These are phyloP conservation scores for Asobara japonica DNA, from an alignment of 1,140 invertebrate genomes.

Conservation along the genomic window DNA sequence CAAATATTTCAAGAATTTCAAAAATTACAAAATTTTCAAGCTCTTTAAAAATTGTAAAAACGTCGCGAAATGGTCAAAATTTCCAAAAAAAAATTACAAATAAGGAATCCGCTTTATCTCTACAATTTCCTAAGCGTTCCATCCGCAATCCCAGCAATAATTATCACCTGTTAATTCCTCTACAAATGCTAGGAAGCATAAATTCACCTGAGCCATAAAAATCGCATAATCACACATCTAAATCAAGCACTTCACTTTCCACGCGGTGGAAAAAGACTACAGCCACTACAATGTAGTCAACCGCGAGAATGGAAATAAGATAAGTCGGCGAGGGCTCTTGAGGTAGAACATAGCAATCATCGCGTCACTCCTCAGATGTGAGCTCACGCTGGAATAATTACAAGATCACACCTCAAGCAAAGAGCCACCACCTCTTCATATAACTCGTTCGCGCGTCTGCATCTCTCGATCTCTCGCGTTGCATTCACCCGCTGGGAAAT, in stretches of 20 bases:
- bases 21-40: no score
- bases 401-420: constrained; percentile 40
- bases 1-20: no score
- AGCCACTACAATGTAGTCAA: background rate
- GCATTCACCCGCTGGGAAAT: background rate
- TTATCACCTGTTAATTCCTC: background rate
- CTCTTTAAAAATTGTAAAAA: no score
- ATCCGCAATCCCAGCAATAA: background rate
- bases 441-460: background rate
- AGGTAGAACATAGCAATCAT: constrained; percentile 42
- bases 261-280: background rate
- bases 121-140: background rate
- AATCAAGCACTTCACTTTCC: background rate
- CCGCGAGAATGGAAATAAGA: background rate
- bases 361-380: constrained; percentile 39
- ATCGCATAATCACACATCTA: background rate
- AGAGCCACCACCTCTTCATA: constrained; percentile 7
- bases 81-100: no score
- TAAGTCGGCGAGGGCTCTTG: background rate
- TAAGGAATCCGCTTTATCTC: no score
- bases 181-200: background rate
- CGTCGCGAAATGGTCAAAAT: no score
- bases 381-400: constrained; percentile 39
- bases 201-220: background rate
- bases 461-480: background rate